Conservation (phyloP, 2,113 vertebrate species). For the Saimiri boliviensis region DNA sequence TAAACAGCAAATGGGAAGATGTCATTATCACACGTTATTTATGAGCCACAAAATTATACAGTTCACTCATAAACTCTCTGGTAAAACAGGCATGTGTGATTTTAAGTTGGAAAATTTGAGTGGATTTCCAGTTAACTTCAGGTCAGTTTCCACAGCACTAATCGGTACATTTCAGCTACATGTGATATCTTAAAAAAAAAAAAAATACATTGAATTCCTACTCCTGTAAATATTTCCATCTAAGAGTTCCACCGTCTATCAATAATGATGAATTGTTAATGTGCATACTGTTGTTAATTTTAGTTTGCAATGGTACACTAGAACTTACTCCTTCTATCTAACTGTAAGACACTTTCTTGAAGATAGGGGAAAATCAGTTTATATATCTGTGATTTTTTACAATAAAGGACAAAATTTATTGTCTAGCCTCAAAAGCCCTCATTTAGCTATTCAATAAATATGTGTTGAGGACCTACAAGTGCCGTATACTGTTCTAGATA, state of each 20-base stretch:
- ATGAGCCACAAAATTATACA: conserved; percentile 24
- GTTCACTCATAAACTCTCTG: conserved; percentile 7
- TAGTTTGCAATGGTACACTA: background rate
- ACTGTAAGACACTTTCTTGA: background rate
- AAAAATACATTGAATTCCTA: background rate
- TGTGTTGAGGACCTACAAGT: background rate
- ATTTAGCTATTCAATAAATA: background rate
- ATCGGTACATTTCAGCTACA: background rate
- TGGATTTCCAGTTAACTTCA: conserved; percentile 27
- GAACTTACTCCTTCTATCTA: background rate
- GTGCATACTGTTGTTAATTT: background rate
- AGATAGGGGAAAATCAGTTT: background rate
- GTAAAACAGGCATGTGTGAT: background rate
- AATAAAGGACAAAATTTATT: background rate
- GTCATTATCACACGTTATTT: background rate
- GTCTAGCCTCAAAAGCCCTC: background rate
- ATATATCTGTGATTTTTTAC: background rate
- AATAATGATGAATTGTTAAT: background rate
- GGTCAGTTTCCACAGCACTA: background rate
- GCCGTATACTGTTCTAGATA: background rate
- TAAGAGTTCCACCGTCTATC: background rate
- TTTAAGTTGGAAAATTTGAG: conserved; percentile 48
- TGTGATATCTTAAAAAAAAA: background rate
- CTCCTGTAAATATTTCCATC: background rate
- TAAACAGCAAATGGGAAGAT: background rate